These are phyloP conservation scores for Dendronephthya gigantea DNA, from an alignment of 64 coral and sea anemone species.

Conservation along the genomic window DNA sequence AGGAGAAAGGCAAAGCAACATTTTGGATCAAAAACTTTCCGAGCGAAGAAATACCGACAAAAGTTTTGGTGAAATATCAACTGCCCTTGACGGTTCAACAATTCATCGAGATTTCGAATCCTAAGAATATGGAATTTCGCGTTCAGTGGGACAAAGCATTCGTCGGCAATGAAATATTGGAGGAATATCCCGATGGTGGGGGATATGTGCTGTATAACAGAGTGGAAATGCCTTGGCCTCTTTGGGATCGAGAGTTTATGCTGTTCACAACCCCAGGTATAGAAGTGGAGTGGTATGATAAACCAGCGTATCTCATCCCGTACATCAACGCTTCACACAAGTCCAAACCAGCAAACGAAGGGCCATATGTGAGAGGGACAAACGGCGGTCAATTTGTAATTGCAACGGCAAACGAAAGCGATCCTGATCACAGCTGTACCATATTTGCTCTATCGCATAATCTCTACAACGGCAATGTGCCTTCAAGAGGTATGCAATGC, in stretches of 20 bases:
- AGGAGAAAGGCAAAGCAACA: background rate
- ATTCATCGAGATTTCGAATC: background rate
- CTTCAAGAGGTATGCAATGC: background rate
- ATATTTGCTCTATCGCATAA: background rate
- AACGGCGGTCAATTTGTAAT: background rate
- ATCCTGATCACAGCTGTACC: background rate
- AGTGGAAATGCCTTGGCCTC: background rate
- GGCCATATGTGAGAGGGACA: background rate
- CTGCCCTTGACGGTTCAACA: background rate
- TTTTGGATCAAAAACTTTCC: background rate
- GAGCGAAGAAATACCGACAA: background rate
- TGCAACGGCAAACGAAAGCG: background rate
- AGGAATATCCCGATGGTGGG: background rate
- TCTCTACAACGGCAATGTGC: background rate
- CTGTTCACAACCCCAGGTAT: background rate
- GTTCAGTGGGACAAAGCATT: background rate
- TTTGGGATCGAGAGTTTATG: background rate
- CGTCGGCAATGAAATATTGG: background rate
- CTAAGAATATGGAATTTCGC: background rate
- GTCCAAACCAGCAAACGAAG: background rate
- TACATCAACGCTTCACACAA: background rate
- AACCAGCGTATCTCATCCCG: background rate
- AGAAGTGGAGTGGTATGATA: background rate
- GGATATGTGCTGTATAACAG: background rate
- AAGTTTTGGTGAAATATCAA: background rate